These are phyloP conservation scores for Cenopis cana DNA, from an alignment of 2,888 invertebrate genomes.

Conservation along the genomic window DNA sequence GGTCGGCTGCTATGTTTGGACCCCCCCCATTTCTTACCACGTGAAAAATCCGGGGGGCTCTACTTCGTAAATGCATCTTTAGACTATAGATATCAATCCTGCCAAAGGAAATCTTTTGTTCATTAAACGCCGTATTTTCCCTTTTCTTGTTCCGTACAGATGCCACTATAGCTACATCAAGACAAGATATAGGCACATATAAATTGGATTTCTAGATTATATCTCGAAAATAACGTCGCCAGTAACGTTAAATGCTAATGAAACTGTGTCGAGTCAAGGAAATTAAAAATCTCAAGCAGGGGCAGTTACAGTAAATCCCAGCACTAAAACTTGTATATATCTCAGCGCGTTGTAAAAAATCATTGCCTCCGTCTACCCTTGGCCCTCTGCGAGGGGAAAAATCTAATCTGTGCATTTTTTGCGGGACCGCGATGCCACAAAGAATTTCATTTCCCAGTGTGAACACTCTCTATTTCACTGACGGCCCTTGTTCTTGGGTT, in stretches of 20 bases:
- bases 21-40: too few species aligned
- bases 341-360: conserved; percentile 83
- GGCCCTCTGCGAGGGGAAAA: conserved; percentile 81
- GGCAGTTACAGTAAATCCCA: conserved; percentile 83
- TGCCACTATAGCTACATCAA: not conserved
- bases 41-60: too few species aligned
- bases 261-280: conserved; percentile 73
- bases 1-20: too few species aligned
- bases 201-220: conserved; percentile 31
- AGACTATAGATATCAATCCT: too few species aligned
- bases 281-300: conserved; percentile 83
- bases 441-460: conserved; percentile 86
- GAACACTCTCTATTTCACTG: conserved; percentile 86
- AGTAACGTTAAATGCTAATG: conserved; percentile 51
- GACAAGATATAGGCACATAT: not conserved
- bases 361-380: conserved; percentile 83
- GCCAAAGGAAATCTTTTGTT: too few species aligned
- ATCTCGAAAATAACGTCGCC: conserved; percentile 31
- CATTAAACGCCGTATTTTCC: too few species aligned
- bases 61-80: too few species aligned
- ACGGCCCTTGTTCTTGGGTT: conserved; percentile 83
- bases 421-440: conserved; percentile 86
- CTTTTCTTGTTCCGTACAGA: too few species aligned
- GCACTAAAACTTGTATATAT: conserved; percentile 84
- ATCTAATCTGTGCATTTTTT: conserved; percentile 86